Conservation (phyloP, 2,888 invertebrate genomes). For the Myopa testacea region DNA sequence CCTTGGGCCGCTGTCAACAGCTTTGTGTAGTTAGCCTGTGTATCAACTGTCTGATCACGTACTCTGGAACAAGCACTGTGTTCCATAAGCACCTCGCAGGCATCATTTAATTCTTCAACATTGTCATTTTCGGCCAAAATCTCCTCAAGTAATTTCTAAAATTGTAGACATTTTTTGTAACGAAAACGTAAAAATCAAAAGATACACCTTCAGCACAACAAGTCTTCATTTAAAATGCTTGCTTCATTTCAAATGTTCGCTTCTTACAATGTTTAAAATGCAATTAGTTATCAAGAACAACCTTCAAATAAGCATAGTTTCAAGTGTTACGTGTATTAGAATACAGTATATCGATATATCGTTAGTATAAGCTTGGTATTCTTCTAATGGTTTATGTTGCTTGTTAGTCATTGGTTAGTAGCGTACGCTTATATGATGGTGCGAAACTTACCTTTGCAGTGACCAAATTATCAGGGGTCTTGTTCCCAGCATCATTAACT, state of each 20-base stretch:
- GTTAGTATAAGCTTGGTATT: slow-evolving; percentile 39
- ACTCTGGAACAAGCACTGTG: slow-evolving; percentile 87
- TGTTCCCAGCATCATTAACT: slow-evolving; percentile 78
- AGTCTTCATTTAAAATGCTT: no score
- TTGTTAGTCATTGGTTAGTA: slow-evolving; percentile 32
- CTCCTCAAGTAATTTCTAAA: slow-evolving; percentile 77
- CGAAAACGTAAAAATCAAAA: not conserved
- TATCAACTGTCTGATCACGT: slow-evolving; percentile 85
- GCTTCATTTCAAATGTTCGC: no score
- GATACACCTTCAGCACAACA: not conserved
- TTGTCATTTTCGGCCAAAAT: slow-evolving; percentile 81
- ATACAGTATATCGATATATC: slow-evolving; percentile 37
- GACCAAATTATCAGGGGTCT: slow-evolving; percentile 82
- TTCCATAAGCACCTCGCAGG: slow-evolving; percentile 88
- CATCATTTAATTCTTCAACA: slow-evolving; percentile 86
- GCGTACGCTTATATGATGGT: slow-evolving; percentile 14
- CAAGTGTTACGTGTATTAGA: not conserved
- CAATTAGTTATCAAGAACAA: not conserved
- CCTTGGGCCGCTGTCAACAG: slow-evolving; percentile 83
- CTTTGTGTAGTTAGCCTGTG: slow-evolving; percentile 85
- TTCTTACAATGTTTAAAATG: no score
- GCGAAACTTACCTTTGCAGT: slow-evolving; percentile 75
- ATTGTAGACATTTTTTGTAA: slow-evolving; percentile 8
- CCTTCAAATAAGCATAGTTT: not conserved
- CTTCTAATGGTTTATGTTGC: not conserved